Conservation (phyloP, 2,797 vertebrate species). For the Molossus molossus region DNA sequence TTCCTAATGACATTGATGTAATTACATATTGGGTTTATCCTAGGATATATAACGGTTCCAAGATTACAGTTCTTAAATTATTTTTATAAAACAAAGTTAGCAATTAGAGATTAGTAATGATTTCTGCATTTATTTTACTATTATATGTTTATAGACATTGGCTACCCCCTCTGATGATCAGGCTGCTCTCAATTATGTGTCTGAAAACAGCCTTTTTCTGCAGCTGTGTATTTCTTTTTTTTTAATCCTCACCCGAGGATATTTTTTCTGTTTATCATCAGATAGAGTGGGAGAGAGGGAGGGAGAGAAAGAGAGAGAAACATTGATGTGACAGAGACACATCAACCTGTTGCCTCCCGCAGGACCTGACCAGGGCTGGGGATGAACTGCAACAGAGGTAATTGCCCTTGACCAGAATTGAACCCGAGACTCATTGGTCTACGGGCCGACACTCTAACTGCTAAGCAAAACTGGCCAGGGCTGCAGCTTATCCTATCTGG, state of each 20-base stretch:
- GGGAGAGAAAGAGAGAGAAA: too few relatives aligned
- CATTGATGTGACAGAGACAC: too few relatives aligned
- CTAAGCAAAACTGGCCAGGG: too few relatives aligned
- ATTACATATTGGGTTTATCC: neutral
- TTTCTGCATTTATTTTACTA: conserved; percentile 16
- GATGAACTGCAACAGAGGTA: too few relatives aligned
- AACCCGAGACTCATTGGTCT: too few relatives aligned
- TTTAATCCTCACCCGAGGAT: too few relatives aligned
- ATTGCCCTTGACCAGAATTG: too few relatives aligned
- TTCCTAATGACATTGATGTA: conserved; percentile 1
- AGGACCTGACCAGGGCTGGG: too few relatives aligned
- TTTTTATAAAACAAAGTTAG: conserved; percentile 48
- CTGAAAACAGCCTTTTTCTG: conserved; percentile 26
- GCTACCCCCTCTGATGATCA: neutral
- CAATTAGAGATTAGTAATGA: neutral
- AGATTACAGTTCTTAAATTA: neutral
- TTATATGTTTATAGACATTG: neutral
- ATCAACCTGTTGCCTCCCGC: too few relatives aligned
- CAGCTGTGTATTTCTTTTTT: neutral
- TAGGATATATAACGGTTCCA: neutral
- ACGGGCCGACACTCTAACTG: too few relatives aligned
- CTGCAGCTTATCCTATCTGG: neutral
- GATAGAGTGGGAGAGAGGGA: too few relatives aligned
- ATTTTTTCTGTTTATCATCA: too few relatives aligned
- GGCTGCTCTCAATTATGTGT: neutral